phyloP scores from a whole-genome alignment of 2,888 invertebrate genomes.

The Zaprionus lineosus region DNA sequence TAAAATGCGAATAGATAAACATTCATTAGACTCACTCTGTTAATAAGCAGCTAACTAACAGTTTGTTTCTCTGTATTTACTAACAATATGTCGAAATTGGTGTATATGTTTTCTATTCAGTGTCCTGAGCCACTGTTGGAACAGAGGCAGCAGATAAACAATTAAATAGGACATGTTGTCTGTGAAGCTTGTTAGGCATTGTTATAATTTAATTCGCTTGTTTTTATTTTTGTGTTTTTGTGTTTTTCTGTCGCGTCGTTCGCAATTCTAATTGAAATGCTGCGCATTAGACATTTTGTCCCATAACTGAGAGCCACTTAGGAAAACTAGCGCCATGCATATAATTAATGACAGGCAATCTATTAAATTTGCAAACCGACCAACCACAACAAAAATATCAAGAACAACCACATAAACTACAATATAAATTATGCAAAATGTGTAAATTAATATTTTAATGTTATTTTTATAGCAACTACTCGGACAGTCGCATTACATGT shows the following conservation, averaged over 20 bases:
- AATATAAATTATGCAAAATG: constrained; percentile 71
- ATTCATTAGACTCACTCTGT: too few relatives aligned
- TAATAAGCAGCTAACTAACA: too few relatives aligned
- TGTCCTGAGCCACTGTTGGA: too few relatives aligned
- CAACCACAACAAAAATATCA: constrained; percentile 2
- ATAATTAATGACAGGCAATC: constrained; percentile 68
- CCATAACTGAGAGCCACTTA: constrained; percentile 37
- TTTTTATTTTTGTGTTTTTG: constrained; percentile 36
- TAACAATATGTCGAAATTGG: too few relatives aligned
- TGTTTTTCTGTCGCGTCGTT: background rate
- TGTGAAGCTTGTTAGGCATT: background rate
- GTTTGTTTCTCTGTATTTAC: too few relatives aligned
- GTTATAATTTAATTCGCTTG: constrained; percentile 40
- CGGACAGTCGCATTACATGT: constrained; percentile 27
- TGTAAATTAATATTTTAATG: constrained; percentile 55
- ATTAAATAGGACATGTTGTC: too few relatives aligned
- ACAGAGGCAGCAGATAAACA: too few relatives aligned
- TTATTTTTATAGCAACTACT: constrained; percentile 42
- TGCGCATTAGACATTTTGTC: constrained; percentile 43
- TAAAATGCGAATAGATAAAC: too few relatives aligned
- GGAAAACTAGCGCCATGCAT: constrained; percentile 50
- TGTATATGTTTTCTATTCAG: too few relatives aligned
- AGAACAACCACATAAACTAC: constrained; percentile 28
- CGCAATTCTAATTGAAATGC: constrained; percentile 39
- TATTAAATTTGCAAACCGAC: constrained; percentile 52